phyloP scores from a whole-genome alignment of 2,113 vertebrate species.

The Arothron firmamentum region DNA sequence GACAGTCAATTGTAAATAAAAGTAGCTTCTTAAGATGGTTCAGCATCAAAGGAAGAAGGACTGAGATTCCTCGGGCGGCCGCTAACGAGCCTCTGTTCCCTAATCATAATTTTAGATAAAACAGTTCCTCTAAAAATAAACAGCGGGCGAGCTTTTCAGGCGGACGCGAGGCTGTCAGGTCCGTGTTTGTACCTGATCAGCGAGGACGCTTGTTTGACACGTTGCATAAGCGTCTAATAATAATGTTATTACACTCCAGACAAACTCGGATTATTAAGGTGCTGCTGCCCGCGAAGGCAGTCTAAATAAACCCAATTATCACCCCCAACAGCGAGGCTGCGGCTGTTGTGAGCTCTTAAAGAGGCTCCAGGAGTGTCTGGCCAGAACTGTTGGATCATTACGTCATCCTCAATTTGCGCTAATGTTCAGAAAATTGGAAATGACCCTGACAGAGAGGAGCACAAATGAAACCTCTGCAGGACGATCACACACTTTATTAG shows the following conservation, averaged over 20 bases:
- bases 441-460: too few species aligned
- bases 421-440: too few species aligned
- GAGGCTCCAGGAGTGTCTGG: too few species aligned
- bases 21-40: conserved; percentile 50
- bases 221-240: neutral
- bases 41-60: conserved; percentile 56
- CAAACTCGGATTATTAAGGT: too few species aligned
- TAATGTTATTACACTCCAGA: too few species aligned
- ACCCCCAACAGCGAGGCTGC: too few species aligned
- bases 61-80: conserved; percentile 60
- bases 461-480: too few species aligned
- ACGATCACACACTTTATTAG: neutral
- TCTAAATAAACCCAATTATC: too few species aligned
- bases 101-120: conserved; percentile 66
- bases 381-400: too few species aligned
- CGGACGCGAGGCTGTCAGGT: neutral
- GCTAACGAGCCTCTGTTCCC: conserved; percentile 54
- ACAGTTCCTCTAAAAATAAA: conserved; percentile 64
- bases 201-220: conserved; percentile 13
- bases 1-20: conserved; percentile 65
- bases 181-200: conserved; percentile 4
- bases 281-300: too few species aligned
- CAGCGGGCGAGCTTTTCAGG: neutral
- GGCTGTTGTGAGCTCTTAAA: too few species aligned
- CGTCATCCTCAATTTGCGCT: too few species aligned